Evolutionary conservation across 2,797 vertebrate species (phyloP), one percentile per base, ranked within the genome.

Genomic region (Macroramphosus scolopax): DNA sequence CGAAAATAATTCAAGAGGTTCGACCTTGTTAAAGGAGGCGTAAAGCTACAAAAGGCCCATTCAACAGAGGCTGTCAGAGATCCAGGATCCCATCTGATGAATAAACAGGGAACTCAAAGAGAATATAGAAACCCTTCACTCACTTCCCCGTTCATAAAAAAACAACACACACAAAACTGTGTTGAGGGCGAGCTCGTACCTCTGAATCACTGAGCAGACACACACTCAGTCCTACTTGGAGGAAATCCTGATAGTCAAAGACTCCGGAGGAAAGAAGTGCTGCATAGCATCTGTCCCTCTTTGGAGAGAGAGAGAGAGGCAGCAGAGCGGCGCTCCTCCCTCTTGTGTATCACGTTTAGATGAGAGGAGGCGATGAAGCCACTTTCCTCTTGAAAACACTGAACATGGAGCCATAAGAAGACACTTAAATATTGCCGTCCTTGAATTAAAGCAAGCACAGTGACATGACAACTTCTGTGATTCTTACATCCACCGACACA

Each of bases 281-380:
- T 15, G 48, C 51, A 40, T 47, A 78, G 67, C 60, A 67, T 71
- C 58, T 62, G 68, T 60, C 64, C 49, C 66, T 63, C 51, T 70
- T 74, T 63, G 33, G 32, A 35, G 39, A 42, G 14, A 17, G 36
- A 46, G 9, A 3, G 18, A 25, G 31, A 46, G 34, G 32, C 18
- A 14, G 43, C 35, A n/a, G n/a, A n/a, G n/a, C n/a, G n/a, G n/a
- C n/a, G n/a, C n/a, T n/a, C n/a, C n/a, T 17, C 29, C 20, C 25
- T 58, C 37, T 57, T 29, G 30, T 46, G 61, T 61, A 61, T 52
- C 67, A 47, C 11, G 17, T 71, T 67, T 67, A 42, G 36, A 55
- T 14, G 13, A 26, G 53, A 50, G 53, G 71, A 48, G 62, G 57
- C 26, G 60, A 78, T 72, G 65, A 68, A 66, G 68, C 47, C 75